These are phyloP conservation scores for Eudyptes chrysolophus DNA, from an alignment of 2,113 vertebrate species.

Conservation along the genomic window DNA sequence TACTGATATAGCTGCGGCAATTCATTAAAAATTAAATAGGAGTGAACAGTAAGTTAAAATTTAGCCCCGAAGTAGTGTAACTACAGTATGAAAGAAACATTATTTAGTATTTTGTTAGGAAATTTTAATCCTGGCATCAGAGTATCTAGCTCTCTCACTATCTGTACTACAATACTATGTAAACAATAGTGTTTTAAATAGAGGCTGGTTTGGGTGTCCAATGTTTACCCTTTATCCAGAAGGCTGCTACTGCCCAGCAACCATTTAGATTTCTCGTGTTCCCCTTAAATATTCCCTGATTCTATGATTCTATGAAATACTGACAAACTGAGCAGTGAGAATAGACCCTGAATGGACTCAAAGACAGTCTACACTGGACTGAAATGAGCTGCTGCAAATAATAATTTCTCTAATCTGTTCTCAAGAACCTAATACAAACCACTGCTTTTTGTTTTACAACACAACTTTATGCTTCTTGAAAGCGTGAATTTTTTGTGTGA, in stretches of 20 bases:
- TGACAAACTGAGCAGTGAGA: not conserved
- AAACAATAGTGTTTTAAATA: not conserved
- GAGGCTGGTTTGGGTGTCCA: not conserved
- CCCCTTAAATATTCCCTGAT: too few species aligned
- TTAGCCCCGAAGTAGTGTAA: not conserved
- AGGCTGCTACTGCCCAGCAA: not conserved
- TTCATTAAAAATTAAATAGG: not conserved
- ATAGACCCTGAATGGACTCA: not conserved
- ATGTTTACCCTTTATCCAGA: not conserved
- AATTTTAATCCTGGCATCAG: not conserved
- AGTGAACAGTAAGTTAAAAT: not conserved
- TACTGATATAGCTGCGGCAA: not conserved
- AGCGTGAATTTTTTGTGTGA: not conserved
- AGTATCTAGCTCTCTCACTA: not conserved
- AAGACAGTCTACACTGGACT: not conserved
- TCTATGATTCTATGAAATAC: too few species aligned
- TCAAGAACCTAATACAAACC: not conserved
- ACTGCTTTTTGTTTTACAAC: not conserved
- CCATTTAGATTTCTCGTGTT: not conserved
- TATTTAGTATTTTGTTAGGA: not conserved
- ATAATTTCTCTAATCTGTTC: fast-evolving
- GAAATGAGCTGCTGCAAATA: not conserved
- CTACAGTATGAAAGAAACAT: not conserved
- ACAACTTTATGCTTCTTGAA: not conserved
- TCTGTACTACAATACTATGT: fast-evolving